Percentiles rank a stretch among this genome's conserved stretches.
Evolutionary conservation across 2,888 invertebrate genomes (phyloP).

Genomic region (Allolobophora icterica): DNA sequence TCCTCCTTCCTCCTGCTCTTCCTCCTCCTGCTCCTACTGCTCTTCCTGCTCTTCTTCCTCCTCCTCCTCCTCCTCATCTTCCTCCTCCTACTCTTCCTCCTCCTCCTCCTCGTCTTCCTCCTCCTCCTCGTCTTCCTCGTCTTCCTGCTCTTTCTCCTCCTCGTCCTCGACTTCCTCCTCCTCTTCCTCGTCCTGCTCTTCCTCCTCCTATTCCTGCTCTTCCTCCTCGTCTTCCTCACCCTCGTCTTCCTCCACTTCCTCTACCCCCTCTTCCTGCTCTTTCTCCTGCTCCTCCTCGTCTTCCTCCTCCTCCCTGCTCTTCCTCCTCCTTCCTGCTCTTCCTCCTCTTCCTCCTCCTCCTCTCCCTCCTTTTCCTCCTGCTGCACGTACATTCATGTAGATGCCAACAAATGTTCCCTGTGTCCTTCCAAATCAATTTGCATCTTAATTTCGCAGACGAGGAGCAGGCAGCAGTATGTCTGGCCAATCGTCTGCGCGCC

Average conservation of each 20-base stretch:
- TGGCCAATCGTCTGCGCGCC: background rate
- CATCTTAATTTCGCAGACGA: slow-evolving; percentile 9
- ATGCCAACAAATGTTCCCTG: background rate
- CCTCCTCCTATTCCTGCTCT: background rate
- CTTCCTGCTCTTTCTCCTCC: background rate
- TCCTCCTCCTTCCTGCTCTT: background rate
- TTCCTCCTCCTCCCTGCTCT: background rate
- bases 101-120: background rate
- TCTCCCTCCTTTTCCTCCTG: background rate
- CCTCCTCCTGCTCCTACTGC: too few species aligned
- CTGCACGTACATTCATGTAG: background rate
- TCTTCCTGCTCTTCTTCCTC: too few species aligned
- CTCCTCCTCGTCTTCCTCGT: background rate
- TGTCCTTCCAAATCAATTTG: slow-evolving; percentile 19
- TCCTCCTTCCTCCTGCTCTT: too few species aligned
- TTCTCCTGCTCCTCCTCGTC: background rate
- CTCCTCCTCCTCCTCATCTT: too few species aligned
- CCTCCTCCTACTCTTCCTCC: background rate
- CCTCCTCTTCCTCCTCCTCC: background rate
- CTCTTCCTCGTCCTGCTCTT: too few species aligned
- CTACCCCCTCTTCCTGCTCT: background rate
- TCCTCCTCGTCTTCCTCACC: too few species aligned
- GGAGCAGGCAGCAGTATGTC: background rate
- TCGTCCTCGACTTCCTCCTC: too few species aligned
- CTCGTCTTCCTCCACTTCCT: too few species aligned